Evolutionary conservation across 2,888 invertebrate genomes (phyloP).

Genomic region (Oxycera nigricornis): DNA sequence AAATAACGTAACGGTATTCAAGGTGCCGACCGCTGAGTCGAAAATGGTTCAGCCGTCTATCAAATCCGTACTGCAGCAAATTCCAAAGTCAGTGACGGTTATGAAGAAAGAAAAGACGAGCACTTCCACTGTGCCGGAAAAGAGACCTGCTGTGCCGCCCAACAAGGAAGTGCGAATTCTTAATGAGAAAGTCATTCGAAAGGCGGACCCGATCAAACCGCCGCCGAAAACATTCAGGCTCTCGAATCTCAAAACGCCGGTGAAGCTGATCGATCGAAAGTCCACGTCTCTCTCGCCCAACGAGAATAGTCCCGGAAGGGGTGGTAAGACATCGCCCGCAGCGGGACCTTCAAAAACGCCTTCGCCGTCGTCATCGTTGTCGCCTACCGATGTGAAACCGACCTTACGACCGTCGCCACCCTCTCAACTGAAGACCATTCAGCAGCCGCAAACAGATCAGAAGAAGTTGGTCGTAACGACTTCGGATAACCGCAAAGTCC

Average conservation of each 20-base stretch:
- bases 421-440: background rate
- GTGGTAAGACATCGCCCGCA: background rate
- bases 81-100: constrained; percentile 42
- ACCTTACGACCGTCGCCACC: background rate
- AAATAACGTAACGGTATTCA: constrained; percentile 49
- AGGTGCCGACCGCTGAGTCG: constrained; percentile 27
- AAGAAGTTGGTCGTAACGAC: constrained; percentile 61
- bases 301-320: background rate
- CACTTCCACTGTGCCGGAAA: background rate
- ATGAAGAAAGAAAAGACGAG: constrained; percentile 42
- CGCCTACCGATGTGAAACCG: background rate
- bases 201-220: constrained; percentile 13
- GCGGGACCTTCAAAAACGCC: background rate
- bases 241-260: constrained; percentile 16
- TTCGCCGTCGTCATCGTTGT: background rate
- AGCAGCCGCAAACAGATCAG: background rate
- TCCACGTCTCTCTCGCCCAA: background rate
- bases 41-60: constrained; percentile 32
- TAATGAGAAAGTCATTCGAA: constrained; percentile 20
- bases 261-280: constrained; percentile 18
- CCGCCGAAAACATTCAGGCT: constrained; percentile 24
- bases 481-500: constrained; percentile 69
- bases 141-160: background rate
- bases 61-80: constrained; percentile 27
- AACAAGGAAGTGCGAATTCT: constrained; percentile 16